Percentiles rank a stretch among this genome's conserved stretches.
Evolutionary conservation across 2,113 vertebrate genomes (phyloP).

Genomic region (Argyrosomus japonicus): DNA sequence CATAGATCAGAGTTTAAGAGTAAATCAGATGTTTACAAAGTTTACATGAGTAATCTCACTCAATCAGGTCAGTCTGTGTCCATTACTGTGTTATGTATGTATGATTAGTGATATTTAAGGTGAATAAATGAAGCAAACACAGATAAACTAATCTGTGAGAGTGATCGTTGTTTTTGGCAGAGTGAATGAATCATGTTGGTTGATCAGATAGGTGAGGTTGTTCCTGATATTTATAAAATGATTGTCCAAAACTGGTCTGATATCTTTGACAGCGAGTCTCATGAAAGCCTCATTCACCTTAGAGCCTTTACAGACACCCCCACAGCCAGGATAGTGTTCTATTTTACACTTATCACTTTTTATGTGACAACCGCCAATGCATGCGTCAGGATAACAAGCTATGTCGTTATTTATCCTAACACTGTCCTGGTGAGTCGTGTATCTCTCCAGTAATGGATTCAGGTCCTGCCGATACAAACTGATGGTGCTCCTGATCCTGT

Average conservation of each 20-base stretch:
- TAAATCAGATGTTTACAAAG: too few species aligned
- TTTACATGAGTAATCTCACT: too few species aligned
- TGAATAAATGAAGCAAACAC: too few species aligned
- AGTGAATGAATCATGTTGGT: slow-evolving; percentile 3
- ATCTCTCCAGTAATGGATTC: background rate
- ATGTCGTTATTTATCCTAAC: background rate
- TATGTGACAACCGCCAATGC: background rate
- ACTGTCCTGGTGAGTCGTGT: background rate
- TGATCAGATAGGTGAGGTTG: background rate
- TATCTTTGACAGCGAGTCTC: background rate
- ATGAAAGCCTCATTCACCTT: background rate
- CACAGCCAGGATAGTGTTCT: too few species aligned
- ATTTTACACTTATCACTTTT: background rate
- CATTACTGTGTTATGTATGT: too few species aligned
- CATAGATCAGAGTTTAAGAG: too few species aligned
- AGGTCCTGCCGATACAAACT: background rate
- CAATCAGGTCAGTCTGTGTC: too few species aligned
- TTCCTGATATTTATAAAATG: slow-evolving; percentile 10
- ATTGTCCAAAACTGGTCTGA: background rate
- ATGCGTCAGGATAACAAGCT: too few species aligned
- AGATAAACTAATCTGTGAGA: too few species aligned
- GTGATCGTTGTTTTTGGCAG: background rate
- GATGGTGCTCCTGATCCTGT: fast-evolving
- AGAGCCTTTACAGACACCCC: too few species aligned
- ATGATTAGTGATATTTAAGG: too few species aligned